A percentile compares a stretch with the other conserved stretches of the same genome.
phyloP scores from a whole-genome alignment of 1,140 invertebrate species.

The Bombus superbus region DNA sequence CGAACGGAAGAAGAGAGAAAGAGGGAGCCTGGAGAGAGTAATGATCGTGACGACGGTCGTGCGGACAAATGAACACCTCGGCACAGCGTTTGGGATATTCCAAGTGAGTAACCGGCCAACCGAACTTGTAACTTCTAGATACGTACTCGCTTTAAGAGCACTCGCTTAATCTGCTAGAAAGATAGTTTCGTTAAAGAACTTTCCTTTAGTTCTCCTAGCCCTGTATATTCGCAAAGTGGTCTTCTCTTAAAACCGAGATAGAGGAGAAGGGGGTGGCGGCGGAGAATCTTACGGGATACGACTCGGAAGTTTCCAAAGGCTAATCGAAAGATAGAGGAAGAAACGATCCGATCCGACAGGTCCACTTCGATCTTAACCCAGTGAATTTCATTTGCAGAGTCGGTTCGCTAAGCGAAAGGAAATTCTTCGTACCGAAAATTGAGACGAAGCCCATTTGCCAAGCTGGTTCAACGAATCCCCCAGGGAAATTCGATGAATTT shows the following conservation, averaged over 20 bases:
- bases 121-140: not conserved
- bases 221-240: not conserved
- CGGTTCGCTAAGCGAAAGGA: not conserved
- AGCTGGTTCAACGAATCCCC: slow-evolving; percentile 39
- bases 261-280: fast-evolving
- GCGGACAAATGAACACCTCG: slow-evolving; percentile 79
- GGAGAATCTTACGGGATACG: not conserved
- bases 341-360: no score
- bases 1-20: slow-evolving; percentile 31
- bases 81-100: slow-evolving; percentile 80
- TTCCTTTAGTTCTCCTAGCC: no score
- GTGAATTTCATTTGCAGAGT: slow-evolving; percentile 20
- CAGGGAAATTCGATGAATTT: slow-evolving; percentile 55
- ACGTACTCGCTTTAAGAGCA: no score
- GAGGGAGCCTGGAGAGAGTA: slow-evolving; percentile 63
- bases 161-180: not conserved
- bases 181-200: not conserved
- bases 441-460: slow-evolving; percentile 33
- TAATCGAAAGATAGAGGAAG: not conserved
- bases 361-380: not conserved
- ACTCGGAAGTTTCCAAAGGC: not conserved
- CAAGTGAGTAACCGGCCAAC: slow-evolving; percentile 76
- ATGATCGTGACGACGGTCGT: slow-evolving; percentile 72
- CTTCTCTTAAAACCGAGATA: not conserved
- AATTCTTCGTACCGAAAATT: slow-evolving; percentile 42